A percentile compares a stretch with the other conserved stretches of the same genome.
Evolutionary conservation across 2,113 vertebrate genomes (phyloP).

Genomic region (Zapornia atra): DNA sequence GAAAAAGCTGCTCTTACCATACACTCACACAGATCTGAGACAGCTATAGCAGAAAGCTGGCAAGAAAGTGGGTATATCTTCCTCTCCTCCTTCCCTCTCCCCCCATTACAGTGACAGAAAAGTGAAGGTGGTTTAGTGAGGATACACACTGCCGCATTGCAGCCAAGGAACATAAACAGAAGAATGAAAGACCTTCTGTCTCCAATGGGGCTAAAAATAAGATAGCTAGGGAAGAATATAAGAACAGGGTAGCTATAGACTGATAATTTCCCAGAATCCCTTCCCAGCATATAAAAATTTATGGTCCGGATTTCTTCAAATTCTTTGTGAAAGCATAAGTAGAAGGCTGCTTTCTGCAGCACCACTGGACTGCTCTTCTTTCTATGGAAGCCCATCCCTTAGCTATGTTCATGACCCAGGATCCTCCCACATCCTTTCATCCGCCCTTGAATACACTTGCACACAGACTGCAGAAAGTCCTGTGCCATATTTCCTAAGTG

Average conservation of each 20-base stretch:
- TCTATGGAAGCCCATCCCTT: neutral
- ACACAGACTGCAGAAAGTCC: neutral
- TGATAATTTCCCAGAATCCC: slow-evolving; percentile 5
- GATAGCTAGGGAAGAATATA: neutral
- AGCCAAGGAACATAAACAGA: slow-evolving; percentile 42
- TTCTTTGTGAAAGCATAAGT: neutral
- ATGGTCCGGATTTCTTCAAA: neutral
- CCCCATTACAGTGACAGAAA: neutral
- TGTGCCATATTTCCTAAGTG: neutral
- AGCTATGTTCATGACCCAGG: neutral
- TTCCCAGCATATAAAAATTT: neutral
- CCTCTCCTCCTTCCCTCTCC: neutral
- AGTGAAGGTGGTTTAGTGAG: slow-evolving; percentile 38
- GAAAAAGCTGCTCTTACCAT: slow-evolving; percentile 6
- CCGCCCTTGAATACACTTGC: neutral
- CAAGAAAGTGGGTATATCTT: neutral
- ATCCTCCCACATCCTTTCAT: neutral
- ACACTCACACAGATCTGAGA: neutral
- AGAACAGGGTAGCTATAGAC: neutral
- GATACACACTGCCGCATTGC: neutral
- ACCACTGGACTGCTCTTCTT: neutral
- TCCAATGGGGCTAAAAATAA: slow-evolving; percentile 12
- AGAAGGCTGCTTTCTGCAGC: neutral
- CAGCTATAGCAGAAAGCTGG: neutral
- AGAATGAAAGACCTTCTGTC: slow-evolving; percentile 19